Base-by-base conservation (phyloP, 1,140 invertebrate species). In the Hirudo medicinalis region DNA sequence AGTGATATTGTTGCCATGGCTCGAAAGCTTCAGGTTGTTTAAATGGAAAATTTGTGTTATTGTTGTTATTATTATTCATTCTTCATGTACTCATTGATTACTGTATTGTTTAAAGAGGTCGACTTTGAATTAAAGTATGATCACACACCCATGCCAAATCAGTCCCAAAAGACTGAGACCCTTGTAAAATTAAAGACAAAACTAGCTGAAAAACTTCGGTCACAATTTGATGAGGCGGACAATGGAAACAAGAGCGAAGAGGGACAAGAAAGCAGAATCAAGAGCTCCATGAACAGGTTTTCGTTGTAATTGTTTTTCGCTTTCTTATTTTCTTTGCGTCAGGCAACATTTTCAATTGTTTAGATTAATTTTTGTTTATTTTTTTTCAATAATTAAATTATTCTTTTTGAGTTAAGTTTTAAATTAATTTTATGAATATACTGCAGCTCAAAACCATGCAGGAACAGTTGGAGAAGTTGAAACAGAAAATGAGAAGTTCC, bases 1-100 rank as follows among this genome's bases (percentile, higher is more conserved):
- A 93, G 96, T 82, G 94, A 97, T 83, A 92, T 98, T 20, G 94
- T 97, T 20, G 88, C 89, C 15, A 97, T 97, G 94, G 94, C 92
- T 0, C 87, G 91, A 76, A 97, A 97, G 84, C 81, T 98, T 71
- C 93, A 97, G 69, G 72, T 73, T 27, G 60, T 67, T 49, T 17
- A 49, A 36, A 6, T 36, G 32, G 32, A 36, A 36, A 36, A 49
- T 17, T 49, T n/a, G n/a, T n/a, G n/a, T 5, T 49, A 9, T 11
- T 5, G 0, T 49, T 49, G 43, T 49, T 17, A 9, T 9, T 11
- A 49, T 49, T 49, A 49, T n/a, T n/a, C n/a, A n/a, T n/a, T n/a
- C n/a, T n/a, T 49, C 43, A 49, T 1, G 11, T 49, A 9, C 43
- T 15, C 15, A 49, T 49, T 13, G 15, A 0, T 49, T 15, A 13